A percentile compares a stretch with the other conserved stretches of the same genome.
Conservation (phyloP, 2,888 invertebrate genomes). For the Xestia rhomboidea region DNA sequence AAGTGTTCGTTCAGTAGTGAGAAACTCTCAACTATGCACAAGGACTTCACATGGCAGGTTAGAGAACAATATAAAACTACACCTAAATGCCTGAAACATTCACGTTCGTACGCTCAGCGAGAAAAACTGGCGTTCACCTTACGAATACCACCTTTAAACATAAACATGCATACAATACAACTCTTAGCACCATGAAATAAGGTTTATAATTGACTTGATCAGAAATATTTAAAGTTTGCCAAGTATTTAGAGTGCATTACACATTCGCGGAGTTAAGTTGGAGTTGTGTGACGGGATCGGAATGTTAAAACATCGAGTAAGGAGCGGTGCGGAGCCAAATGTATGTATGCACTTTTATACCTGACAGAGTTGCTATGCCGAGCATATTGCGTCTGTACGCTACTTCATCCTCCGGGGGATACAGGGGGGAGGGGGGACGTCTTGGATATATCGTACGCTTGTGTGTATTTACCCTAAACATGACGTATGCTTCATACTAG, state of each 20-base stretch:
- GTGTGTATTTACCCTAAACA: slow-evolving; percentile 35
- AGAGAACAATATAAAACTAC: slow-evolving; percentile 72
- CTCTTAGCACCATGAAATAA: slow-evolving; percentile 41
- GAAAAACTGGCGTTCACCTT: slow-evolving; percentile 72
- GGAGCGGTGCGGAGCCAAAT: slow-evolving; percentile 44
- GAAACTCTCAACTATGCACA: slow-evolving; percentile 37
- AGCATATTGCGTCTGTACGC: slow-evolving; percentile 43
- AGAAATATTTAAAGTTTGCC: slow-evolving; percentile 41
- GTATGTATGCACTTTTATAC: slow-evolving; percentile 67
- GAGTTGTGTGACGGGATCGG: slow-evolving; percentile 72
- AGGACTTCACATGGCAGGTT: slow-evolving; percentile 60
- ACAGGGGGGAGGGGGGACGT: background rate
- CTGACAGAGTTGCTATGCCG: slow-evolving; percentile 47
- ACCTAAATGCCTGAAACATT: slow-evolving; percentile 72
- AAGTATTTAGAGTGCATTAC: slow-evolving; percentile 77
- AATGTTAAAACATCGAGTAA: slow-evolving; percentile 72
- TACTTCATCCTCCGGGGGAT: slow-evolving; percentile 20
- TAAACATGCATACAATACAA: slow-evolving; percentile 29
- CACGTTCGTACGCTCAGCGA: slow-evolving; percentile 64
- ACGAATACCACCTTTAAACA: slow-evolving; percentile 63
- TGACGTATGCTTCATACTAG: slow-evolving; percentile 25
- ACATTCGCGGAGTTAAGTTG: slow-evolving; percentile 78
- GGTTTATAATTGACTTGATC: slow-evolving; percentile 41
- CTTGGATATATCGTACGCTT: slow-evolving; percentile 28
- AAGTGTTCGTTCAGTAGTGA: slow-evolving; percentile 14